phyloP scores from a whole-genome alignment of 1,140 invertebrate species.

The Radopholus similis region DNA sequence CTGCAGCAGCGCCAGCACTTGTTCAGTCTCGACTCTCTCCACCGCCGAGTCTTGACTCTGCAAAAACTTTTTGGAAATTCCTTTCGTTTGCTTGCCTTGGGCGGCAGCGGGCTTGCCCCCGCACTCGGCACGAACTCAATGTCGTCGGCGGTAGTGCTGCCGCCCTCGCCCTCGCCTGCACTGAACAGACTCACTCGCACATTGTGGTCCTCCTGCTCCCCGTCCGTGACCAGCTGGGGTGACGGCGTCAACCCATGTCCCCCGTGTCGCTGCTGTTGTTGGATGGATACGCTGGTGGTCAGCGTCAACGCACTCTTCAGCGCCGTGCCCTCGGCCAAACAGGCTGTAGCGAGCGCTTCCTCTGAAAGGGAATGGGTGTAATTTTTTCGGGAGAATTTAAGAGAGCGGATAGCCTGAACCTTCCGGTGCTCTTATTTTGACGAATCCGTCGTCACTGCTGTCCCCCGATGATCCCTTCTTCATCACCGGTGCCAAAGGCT shows the following conservation, averaged over 20 bases:
- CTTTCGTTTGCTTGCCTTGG: background rate
- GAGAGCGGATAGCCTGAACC: background rate
- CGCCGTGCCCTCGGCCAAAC: background rate
- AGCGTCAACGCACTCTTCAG: background rate
- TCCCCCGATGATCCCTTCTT: slow-evolving; percentile 10
- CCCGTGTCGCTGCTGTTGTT: background rate
- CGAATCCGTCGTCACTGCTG: slow-evolving; percentile 6
- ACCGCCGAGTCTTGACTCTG: background rate
- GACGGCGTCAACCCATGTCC: background rate
- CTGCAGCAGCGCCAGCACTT: slow-evolving; percentile 27
- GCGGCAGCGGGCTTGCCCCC: background rate
- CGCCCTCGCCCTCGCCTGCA: slow-evolving; percentile 11
- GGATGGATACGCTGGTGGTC: background rate
- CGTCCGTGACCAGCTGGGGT: background rate
- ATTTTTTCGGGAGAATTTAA: background rate
- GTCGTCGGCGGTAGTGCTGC: slow-evolving; percentile 13
- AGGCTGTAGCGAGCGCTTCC: too few species aligned
- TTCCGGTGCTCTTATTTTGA: slow-evolving; percentile 1
- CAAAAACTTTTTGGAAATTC: background rate
- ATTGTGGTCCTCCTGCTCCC: slow-evolving; percentile 8
- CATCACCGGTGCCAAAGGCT: background rate
- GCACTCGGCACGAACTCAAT: slow-evolving; percentile 7
- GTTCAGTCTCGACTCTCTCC: slow-evolving; percentile 21
- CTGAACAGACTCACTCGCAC: slow-evolving; percentile 5
- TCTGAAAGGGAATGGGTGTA: background rate